A percentile compares a stretch with the other conserved stretches of the same genome.
Conservation (phyloP, 1,140 invertebrate genomes). For the Rhyacophila brunnea region DNA sequence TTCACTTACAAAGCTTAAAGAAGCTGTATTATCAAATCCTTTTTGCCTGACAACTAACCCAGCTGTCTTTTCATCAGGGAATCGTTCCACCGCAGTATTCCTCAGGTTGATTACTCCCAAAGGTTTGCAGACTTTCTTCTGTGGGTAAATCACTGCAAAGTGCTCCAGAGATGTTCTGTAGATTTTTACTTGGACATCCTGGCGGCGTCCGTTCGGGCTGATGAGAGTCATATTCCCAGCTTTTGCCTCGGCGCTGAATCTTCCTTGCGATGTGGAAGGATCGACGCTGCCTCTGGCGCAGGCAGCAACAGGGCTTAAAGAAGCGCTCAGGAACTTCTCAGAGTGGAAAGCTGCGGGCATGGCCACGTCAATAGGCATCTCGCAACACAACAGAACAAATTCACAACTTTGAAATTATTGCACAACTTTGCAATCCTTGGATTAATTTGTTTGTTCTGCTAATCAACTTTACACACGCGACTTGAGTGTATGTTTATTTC, state of each 20-base stretch:
- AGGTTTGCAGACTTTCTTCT: slow-evolving; percentile 63
- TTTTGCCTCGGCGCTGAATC: slow-evolving; percentile 62
- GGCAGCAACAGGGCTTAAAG: slow-evolving; percentile 21
- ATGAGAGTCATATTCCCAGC: slow-evolving; percentile 62
- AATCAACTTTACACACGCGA: no score
- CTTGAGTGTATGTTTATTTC: no score
- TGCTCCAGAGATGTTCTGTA: slow-evolving; percentile 67
- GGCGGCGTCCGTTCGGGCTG: slow-evolving; percentile 57
- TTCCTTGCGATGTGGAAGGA: slow-evolving; percentile 40
- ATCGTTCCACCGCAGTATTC: slow-evolving; percentile 58
- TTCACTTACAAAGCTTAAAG: slow-evolving; percentile 60
- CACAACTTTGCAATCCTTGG: no score
- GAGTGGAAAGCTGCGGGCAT: slow-evolving; percentile 32
- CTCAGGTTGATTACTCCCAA: slow-evolving; percentile 63
- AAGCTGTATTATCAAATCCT: slow-evolving; percentile 60
- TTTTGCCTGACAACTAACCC: slow-evolving; percentile 61
- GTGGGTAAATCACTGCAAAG: slow-evolving; percentile 66
- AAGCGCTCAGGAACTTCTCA: slow-evolving; percentile 26
- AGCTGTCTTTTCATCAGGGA: slow-evolving; percentile 45
- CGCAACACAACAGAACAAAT: background rate
- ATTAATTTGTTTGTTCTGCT: no score
- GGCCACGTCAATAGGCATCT: slow-evolving; percentile 31
- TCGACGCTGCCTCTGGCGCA: slow-evolving; percentile 39
- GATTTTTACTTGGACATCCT: slow-evolving; percentile 63
- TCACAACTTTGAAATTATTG: no score